Conservation (phyloP, 2,113 vertebrate genomes). For the Lepidothrix coronata region DNA sequence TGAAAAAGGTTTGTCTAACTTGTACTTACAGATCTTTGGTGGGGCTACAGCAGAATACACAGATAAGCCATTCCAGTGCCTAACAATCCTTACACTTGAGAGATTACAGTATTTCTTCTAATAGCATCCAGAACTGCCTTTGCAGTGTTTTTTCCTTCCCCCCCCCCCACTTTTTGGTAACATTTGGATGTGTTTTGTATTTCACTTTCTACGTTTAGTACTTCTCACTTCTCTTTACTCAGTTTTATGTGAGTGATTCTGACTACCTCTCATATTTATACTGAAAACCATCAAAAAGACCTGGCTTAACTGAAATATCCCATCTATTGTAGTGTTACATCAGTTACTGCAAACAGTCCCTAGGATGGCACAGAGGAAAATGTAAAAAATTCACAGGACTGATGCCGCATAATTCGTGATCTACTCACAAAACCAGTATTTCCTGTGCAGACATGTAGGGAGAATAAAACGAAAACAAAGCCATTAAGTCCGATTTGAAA, state of each 20-base stretch:
- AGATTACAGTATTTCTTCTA: background rate
- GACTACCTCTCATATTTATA: background rate
- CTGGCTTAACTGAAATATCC: background rate
- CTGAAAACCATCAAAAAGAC: background rate
- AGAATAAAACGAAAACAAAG: background rate
- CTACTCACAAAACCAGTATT: background rate
- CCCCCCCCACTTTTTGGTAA: accelerated
- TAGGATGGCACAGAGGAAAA: background rate
- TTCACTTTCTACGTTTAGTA: background rate
- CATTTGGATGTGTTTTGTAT: background rate
- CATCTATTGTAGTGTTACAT: background rate
- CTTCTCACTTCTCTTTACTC: background rate
- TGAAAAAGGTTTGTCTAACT: background rate
- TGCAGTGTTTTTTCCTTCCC: background rate
- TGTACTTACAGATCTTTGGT: background rate
- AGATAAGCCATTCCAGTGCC: background rate
- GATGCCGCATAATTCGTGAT: background rate
- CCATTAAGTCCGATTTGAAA: background rate
- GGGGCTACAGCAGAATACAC: background rate
- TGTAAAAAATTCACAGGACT: background rate
- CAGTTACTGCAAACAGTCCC: background rate
- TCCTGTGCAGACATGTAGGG: background rate
- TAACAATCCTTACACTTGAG: background rate
- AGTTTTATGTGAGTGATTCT: background rate
- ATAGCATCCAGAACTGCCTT: background rate